These are phyloP conservation scores for Unio pictorum DNA, from an alignment of 2,888 invertebrate species.

Conservation along the genomic window DNA sequence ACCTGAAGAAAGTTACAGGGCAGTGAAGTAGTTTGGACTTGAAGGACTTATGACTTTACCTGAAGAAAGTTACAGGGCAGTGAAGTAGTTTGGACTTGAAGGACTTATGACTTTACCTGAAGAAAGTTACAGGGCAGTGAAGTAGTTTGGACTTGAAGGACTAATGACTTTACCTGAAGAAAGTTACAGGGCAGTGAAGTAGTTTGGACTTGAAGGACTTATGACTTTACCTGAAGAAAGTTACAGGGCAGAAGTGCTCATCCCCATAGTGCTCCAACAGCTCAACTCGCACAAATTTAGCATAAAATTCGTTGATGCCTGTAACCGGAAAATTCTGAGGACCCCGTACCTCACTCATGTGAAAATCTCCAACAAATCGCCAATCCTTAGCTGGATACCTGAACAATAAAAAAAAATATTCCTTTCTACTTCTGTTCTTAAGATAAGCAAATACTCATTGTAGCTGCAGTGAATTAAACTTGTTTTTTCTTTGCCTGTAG, in stretches of 20 bases:
- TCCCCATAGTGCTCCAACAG: slow-evolving; percentile 94
- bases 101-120: slow-evolving; percentile 71
- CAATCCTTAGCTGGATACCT: slow-evolving; percentile 81
- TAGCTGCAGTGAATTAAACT: no score
- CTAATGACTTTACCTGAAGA: no score
- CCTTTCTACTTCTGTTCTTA: no score
- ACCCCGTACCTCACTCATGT: slow-evolving; percentile 88
- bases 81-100: neutral
- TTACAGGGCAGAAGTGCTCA: slow-evolving; percentile 98
- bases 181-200: no score
- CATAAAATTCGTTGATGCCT: slow-evolving; percentile 48
- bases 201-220: neutral
- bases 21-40: slow-evolving; percentile 74
- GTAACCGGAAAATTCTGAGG: slow-evolving; percentile 86
- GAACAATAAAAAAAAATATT: slow-evolving; percentile 1
- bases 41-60: slow-evolving; percentile 29
- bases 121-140: slow-evolving; percentile 72
- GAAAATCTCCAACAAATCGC: slow-evolving; percentile 89
- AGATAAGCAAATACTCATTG: no score
- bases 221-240: slow-evolving; percentile 79
- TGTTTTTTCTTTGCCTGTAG: no score
- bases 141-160: no score
- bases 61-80: slow-evolving; percentile 95
- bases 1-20: slow-evolving; percentile 90
- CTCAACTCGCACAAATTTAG: slow-evolving; percentile 76